A percentile compares a stretch with the other conserved stretches of the same genome.
These are phyloP conservation scores for Xestia c-nigrum DNA, from an alignment of 2,888 invertebrate species.

Conservation along the genomic window DNA sequence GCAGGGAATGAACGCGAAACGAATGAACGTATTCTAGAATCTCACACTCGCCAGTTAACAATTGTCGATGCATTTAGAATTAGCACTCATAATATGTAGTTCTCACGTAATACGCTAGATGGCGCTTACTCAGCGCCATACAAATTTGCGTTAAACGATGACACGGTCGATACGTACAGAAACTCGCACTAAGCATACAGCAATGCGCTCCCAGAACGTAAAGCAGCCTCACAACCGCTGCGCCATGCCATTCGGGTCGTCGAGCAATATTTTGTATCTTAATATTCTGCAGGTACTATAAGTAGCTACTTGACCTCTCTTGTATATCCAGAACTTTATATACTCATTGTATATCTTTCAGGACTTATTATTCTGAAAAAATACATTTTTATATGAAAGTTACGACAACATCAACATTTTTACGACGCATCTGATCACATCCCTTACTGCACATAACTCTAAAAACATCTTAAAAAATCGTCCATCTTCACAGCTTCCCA, in stretches of 20 bases:
- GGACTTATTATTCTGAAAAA: conserved; percentile 44
- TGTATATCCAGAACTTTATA: background rate
- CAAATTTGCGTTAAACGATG: no score
- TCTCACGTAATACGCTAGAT: no score
- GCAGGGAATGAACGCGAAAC: no score
- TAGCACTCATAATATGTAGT: no score
- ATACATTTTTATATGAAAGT: conserved; percentile 45
- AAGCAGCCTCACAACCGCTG: no score
- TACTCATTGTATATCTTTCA: conserved; percentile 5
- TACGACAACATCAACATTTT: conserved; percentile 54
- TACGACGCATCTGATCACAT: conserved; percentile 55
- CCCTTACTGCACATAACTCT: conserved; percentile 58
- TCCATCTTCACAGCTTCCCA: conserved; percentile 76
- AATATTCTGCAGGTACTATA: background rate
- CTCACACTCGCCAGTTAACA: no score
- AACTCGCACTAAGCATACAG: no score
- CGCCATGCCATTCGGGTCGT: no score
- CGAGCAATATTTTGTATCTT: background rate
- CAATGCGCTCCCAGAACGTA: background rate
- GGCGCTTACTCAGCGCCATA: no score
- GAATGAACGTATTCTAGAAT: no score
- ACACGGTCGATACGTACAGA: no score
- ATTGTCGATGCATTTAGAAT: no score
- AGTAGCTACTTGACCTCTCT: conserved; percentile 1
- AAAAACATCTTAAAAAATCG: conserved; percentile 67